Evolutionary conservation across 2,113 vertebrate genomes (phyloP), one percentile per base, ranked within the genome.

Genomic region (Gobiocypris rarus): DNA sequence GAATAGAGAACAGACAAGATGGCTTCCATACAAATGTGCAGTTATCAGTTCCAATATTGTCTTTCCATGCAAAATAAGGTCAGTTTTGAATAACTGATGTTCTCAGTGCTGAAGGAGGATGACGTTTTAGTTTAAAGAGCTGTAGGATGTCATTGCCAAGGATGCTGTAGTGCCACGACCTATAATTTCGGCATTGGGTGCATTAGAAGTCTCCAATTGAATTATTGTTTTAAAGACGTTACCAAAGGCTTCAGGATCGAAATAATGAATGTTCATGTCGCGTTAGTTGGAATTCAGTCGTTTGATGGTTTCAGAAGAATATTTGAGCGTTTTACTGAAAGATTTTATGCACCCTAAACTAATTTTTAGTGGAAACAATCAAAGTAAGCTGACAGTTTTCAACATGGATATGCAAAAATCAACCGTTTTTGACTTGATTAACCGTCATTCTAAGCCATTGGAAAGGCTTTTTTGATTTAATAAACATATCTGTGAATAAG

Each of bases 171-270:
- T 81, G 78, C 61, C 61, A 81, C 61, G 6, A 63, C 34, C 13
- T 19, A 28, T 76, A 76, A 26, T 67, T 65, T 67, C 17, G 85
- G 31, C 31, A 83, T 56, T 76, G 59, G 69, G 70, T 78, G 85
- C 76, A 82, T 82, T 65, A 14, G 48, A 41, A 84, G 50, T 50
- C 69, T 80, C 63, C 38, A 17, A 2, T 83, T 45, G 73, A 74
- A 82, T 78, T 26, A 19, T 77, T 58, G 50, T 81, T 83, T 86
- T 52, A 50, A 71, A 87, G 82, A 89, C 83, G 83, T 91, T 91
- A 92, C 93, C 93, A 95, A 95, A 94, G 92, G 92, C 89, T 92
- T 90, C 89, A 93, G 86, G 90, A 88, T 90, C 86, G 90, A 75
- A 91, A 91, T 89, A 92, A 89, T 92, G 89, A 94, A 93, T 94